Percentiles rank a stretch among this genome's conserved stretches.
phyloP scores from a whole-genome alignment of 2,113 vertebrate genomes.

The Copsychus sechellarum region DNA sequence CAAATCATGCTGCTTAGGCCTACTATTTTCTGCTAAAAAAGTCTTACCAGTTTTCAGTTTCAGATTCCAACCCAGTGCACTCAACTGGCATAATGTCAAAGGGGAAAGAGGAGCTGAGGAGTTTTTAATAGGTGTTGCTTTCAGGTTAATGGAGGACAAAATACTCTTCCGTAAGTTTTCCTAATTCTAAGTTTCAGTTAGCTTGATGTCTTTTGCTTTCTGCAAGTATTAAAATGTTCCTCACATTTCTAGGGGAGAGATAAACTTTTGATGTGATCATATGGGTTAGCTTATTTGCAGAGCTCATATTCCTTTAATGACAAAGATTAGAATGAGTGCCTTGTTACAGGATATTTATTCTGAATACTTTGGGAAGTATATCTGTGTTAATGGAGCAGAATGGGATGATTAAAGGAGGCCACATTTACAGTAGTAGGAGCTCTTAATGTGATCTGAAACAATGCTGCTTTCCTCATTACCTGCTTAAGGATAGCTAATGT shows the following conservation, averaged over 20 bases:
- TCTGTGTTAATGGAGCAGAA: background rate
- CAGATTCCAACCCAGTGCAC: background rate
- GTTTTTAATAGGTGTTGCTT: background rate
- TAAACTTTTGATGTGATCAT: background rate
- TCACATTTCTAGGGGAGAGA: background rate
- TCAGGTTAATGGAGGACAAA: background rate
- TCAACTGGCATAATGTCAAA: background rate
- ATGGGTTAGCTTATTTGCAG: background rate
- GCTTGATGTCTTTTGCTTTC: background rate
- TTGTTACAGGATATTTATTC: background rate
- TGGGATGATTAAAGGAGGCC: background rate
- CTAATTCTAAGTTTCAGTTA: background rate
- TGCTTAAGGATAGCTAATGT: background rate
- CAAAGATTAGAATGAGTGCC: background rate
- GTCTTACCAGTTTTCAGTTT: slow-evolving; percentile 20
- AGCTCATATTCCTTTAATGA: background rate
- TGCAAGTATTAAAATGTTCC: background rate
- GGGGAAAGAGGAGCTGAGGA: background rate
- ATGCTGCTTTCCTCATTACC: background rate
- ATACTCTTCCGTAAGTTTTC: background rate
- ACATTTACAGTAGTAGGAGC: background rate
- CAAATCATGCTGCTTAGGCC: background rate
- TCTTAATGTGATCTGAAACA: background rate
- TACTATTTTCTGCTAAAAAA: background rate
- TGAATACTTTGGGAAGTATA: background rate